Base-by-base conservation (phyloP, 2,797 vertebrate species). In the Coregonus suidteri region DNA sequence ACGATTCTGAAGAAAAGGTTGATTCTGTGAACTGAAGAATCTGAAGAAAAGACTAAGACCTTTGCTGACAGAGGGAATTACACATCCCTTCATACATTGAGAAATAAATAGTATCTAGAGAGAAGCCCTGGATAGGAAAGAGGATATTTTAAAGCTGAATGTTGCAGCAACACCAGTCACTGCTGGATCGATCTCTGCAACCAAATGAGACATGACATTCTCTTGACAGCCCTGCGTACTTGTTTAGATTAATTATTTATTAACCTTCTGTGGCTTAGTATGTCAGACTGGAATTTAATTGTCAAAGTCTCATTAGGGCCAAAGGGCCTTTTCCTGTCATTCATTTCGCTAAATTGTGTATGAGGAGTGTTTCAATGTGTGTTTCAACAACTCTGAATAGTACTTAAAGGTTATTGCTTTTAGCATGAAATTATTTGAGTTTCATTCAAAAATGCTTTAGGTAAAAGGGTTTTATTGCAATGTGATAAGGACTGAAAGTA, bases 181-280 rank as follows among this genome's bases (percentile, higher is more conserved):
- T 78, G 91, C 85, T 62, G n/a, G 59, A 62, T 62, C 37, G 68
- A 78, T 90, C 35, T 1, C 70, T 81, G 37, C 80, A 86, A 62
- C 76, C 77, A 93, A 95, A 91, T 85, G 80, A 94, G 91, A 93
- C 83, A 79, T 93, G 86, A 88, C 88, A 93, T 91, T 93, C 90
- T 88, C 86, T 81, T 90, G 83, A 90, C 88, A 86, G 75, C 70
- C 65, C 53, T 86, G 85, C 86, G 87, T 88, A 88, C 88, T 91
- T 89, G 88, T 92, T 80, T 83, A 85, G 81, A 94, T 91, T 88
- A 91, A 91, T 94, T 94, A 92, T 95, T 94, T 93, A 92, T 92
- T 92, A 92, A 91, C 77, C 83, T 79, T 83, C 85, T 70, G 85
- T 88, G 83, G 88, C 90, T 86, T 89, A 92, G 83, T 89, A 89